phyloP scores from a whole-genome alignment of 2,797 vertebrate genomes.

The Gallirallus australis region DNA sequence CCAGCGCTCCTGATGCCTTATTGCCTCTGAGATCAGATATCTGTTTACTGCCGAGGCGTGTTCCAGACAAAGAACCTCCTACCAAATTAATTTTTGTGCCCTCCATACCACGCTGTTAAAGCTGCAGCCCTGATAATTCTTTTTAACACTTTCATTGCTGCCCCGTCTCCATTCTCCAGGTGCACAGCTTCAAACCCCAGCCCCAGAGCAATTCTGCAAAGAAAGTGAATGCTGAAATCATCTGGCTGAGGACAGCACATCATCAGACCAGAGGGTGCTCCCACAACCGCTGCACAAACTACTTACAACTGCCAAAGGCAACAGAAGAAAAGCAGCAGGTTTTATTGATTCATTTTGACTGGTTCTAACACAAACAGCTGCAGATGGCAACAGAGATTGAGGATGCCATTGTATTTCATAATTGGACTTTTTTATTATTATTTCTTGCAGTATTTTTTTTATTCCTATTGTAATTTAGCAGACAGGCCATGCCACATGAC shows the following conservation, averaged over 20 bases:
- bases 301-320: background rate
- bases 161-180: background rate
- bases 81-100: constrained; percentile 67
- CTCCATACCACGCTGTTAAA: constrained; percentile 45
- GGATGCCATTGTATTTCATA: background rate
- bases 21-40: constrained; percentile 61
- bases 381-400: constrained; percentile 28
- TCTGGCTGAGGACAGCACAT: background rate
- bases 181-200: background rate
- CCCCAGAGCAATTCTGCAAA: background rate
- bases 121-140: constrained; percentile 54
- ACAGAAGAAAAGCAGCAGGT: constrained; percentile 13
- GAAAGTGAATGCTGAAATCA: background rate
- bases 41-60: constrained; percentile 70
- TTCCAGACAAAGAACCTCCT: constrained; percentile 74
- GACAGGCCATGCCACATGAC: background rate
- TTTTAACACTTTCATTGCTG: constrained; percentile 61
- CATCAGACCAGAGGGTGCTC: background rate
- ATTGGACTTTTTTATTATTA: background rate
- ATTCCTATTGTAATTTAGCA: background rate
- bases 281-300: background rate
- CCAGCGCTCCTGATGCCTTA: constrained; percentile 16
- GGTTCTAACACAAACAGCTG: constrained; percentile 18
- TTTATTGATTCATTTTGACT: constrained; percentile 49
- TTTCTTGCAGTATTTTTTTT: constrained; percentile 36